Evolutionary conservation across 2,113 vertebrate species (phyloP).

Genomic region (Laticauda laticaudata): DNA sequence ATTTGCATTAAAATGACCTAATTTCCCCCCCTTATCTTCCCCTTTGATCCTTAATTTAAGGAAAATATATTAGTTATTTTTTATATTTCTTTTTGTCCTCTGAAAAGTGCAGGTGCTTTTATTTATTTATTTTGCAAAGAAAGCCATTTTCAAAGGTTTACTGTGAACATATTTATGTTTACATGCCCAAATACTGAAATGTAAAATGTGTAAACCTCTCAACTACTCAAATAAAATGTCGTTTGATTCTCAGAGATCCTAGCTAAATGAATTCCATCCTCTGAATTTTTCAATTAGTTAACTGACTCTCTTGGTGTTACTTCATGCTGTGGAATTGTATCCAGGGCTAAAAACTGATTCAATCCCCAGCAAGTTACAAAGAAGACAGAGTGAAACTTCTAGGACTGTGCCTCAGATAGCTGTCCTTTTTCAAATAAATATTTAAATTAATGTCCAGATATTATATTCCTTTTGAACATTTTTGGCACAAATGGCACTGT

Average conservation of each 20-base stretch:
- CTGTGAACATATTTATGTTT: not conserved
- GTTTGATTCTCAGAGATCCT: not conserved
- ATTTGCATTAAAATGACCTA: not conserved
- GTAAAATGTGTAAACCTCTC: not conserved
- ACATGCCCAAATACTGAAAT: not conserved
- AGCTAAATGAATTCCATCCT: not conserved
- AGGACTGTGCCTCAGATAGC: not conserved
- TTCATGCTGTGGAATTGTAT: not conserved
- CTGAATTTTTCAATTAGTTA: not conserved
- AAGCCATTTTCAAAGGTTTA: not conserved
- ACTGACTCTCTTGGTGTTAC: not conserved
- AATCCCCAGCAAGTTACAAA: not conserved
- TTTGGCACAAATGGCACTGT: not conserved
- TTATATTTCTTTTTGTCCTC: not conserved
- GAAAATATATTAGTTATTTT: not conserved
- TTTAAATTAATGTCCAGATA: not conserved
- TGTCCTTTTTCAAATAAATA: not conserved
- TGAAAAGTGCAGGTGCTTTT: not conserved
- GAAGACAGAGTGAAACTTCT: not conserved
- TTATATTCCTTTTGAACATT: not conserved
- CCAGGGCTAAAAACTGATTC: not conserved
- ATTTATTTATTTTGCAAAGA: not conserved
- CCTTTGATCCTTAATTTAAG: not conserved
- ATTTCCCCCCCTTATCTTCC: constrained; percentile 27
- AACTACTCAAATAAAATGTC: not conserved